Conservation (phyloP, 2,797 vertebrate genomes). For the Pangasius sanitwongsei region DNA sequence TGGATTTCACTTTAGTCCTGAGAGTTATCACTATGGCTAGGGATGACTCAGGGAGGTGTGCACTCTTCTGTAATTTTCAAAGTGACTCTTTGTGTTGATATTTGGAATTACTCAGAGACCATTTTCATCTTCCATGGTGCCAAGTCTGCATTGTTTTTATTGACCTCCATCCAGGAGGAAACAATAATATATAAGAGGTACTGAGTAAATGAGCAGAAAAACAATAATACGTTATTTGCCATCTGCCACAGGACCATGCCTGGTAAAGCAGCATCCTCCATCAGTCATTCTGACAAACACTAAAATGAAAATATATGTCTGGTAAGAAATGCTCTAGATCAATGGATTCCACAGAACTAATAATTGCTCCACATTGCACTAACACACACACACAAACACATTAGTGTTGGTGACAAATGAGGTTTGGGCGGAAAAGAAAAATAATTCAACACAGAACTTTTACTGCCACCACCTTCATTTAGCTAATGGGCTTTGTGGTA, state of each 20-base stretch:
- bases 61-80: neutral
- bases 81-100: conserved; percentile 6
- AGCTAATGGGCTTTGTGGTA: neutral
- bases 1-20: neutral
- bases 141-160: conserved; percentile 27
- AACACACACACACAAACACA: conserved; percentile 11
- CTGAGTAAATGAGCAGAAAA: conserved; percentile 47
- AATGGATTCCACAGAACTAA: conserved; percentile 25
- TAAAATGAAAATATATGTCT: conserved; percentile 32
- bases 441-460: neutral
- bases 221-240: conserved; percentile 46
- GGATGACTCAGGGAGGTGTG: neutral
- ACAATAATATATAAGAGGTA: conserved; percentile 28
- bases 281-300: conserved; percentile 45
- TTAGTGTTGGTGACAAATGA: conserved; percentile 43
- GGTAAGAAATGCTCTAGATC: conserved; percentile 15
- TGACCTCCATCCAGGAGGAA: conserved; percentile 16
- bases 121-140: conserved; percentile 4
- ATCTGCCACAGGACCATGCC: conserved; percentile 36
- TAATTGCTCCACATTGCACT: conserved; percentile 4
- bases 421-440: neutral
- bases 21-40: neutral
- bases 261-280: conserved; percentile 31
- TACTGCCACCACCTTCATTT: neutral
- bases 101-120: neutral